Percentiles rank a stretch among this genome's conserved stretches.
Evolutionary conservation across 2,113 vertebrate genomes (phyloP).

Genomic region (Pterocles orientalis): DNA sequence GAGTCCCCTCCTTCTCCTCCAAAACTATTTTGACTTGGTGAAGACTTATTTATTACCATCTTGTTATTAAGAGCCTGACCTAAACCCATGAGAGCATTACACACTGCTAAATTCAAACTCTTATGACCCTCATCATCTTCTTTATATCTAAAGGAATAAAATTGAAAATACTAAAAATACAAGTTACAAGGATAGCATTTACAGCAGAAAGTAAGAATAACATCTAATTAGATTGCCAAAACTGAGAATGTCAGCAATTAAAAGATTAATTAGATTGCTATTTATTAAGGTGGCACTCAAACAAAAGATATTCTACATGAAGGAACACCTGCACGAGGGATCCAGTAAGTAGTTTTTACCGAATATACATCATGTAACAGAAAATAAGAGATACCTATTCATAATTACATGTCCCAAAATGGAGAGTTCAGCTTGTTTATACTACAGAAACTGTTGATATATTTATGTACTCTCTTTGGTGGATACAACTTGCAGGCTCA

Average conservation of each 20-base stretch:
- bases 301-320: neutral
- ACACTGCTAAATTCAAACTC: conserved; percentile 79
- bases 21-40: neutral
- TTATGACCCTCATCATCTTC: conserved; percentile 75
- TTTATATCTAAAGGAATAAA: conserved; percentile 68
- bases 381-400: neutral
- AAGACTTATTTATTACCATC: neutral
- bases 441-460: neutral
- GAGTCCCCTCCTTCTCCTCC: neutral
- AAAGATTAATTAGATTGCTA: neutral
- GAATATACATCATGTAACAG: neutral
- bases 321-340: neutral
- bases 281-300: neutral
- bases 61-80: neutral
- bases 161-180: neutral
- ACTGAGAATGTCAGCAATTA: neutral
- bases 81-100: conserved; percentile 55
- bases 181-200: neutral
- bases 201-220: neutral
- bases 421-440: neutral
- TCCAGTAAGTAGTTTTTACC: neutral
- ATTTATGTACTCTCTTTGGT: neutral
- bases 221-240: neutral
- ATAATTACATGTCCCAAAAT: neutral
- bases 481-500: neutral